Evolutionary conservation across 2,888 invertebrate genomes (phyloP), one percentile per base, ranked within the genome.

Genomic region (Actias luna): DNA sequence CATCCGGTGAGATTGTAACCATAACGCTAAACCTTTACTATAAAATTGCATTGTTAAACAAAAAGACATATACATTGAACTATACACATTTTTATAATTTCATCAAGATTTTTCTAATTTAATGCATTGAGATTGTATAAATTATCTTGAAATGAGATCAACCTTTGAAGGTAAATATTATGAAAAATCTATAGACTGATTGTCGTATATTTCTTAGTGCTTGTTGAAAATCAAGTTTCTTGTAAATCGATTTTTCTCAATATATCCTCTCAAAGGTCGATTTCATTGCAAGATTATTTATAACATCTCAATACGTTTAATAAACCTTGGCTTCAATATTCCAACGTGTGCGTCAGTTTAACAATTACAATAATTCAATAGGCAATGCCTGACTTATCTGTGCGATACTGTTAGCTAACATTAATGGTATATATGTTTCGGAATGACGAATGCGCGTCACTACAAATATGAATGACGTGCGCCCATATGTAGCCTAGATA

Each of bases 341-440:
- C n/a, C 52, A 61, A 36, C 29, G 16, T 22, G 55, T 50, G 58
- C 62, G 29, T 63, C 46, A 50, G 16, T 35, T 33, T 10, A n/a
- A 74, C 83, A 77, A 83, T 85, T 82, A 83, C 85, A 83, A 83
- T 86, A 84, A 86, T 80, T 86, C 84, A 86, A 74, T 72, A 68
- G 69, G 76, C 76, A 72, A 73, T 64, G 74, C 76, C 78, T 77
- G 80, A 78, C 79, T 83, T 83, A 82, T 84, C 83, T 78, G 76
- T 68, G 75, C 33, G 69, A 72, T 75, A 76, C 78, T 78, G 84
- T 84, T 83, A 79, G 75, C 77, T 76, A 73, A 76, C 76, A 76
- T 71, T 69, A 52, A 64, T 64, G 65, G 68, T 69, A 74, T 73
- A 71, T 72, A 74, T 71, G 65, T 7, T 62, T 59, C 61, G 59